Evolutionary conservation across 2,888 invertebrate genomes (phyloP), one percentile per base, ranked within the genome.

Genomic region (Palloptera scutellata): DNA sequence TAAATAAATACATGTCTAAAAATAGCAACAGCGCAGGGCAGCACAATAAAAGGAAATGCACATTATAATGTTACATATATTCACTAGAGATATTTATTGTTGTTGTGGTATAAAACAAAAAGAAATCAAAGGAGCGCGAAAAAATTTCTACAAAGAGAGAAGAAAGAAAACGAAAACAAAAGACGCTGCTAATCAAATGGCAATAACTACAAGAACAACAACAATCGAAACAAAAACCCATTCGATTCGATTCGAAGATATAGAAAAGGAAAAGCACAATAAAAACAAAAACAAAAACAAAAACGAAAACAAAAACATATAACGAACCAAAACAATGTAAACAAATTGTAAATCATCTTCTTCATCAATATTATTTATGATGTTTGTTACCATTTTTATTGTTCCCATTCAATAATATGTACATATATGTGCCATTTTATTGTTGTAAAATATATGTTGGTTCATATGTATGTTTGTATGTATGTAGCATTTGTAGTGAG

Each of bases 171-270:
- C 45, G 2, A 42, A 53, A 12, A 19, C 48, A n/a, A 57, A 11
- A 11, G 45, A 43, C 43, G 42, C 17, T 45, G 17, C 51, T 57
- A 66, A 45, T 61, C 61, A 66, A 61, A 61, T 45, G 52, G 66
- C 72, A 74, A 73, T 69, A 69, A 65, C 64, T 40, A 62, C 13
- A 70, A 67, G 70, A 70, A 73, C 70, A 69, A 69, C 66, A 71
- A 74, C 54, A 55, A 58, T 59, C 54, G 53, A 63, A 70, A 60
- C 57, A 70, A 66, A 61, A 66, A 68, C 63, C 70, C 70, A 70
- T 72, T 68, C 64, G 68, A 68, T 68, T 70, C 66, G 66, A 65
- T 70, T 64, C 68, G 70, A 70, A 71, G 70, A 60, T 66, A 70
- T 67, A 70, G 69, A 64, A 69, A 65, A 59, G 58, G 59, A 64